Evolutionary conservation across 2,797 vertebrate species (phyloP), one percentile per base, ranked within the genome.

Genomic region (Aeoliscus strigatus): DNA sequence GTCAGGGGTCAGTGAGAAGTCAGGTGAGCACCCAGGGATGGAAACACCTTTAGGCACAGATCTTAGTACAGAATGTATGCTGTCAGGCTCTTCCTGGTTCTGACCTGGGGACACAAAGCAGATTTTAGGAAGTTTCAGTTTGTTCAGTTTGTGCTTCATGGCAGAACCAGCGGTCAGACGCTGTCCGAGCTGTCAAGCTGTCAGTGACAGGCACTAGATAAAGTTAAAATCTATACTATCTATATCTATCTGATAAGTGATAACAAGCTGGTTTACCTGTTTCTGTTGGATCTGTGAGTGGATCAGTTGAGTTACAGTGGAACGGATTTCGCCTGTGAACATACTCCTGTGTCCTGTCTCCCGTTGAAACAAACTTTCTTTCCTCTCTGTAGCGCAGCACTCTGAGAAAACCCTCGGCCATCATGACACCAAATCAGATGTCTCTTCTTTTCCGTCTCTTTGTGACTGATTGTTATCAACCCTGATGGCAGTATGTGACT

Each of bases 361-460:
- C 32, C n/a, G 42, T 70, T 13, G 68, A 37, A 26, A 21, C 40
- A 5, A 25, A 31, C 31, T 36, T 67, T 16, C 39, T 66, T 40
- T 77, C 63, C 58, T 80, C 79, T 35, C 54, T 69, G 70, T 81
- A 86, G 7, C 2, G 33, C 51, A 81, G 30, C 5, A 73, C 6
- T 24, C 55, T 48, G 29, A 86, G 70, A 46, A 84, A 85, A 18
- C 66, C 72, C 65, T 86, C 84, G 0, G 40, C 76, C 46, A 86
- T 39, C 84, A 86, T 86, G 44, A 21, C 33, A 4, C n/a, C 18
- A 18, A 2, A n/a, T 2, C 15, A 31, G n/a, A 24, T 4, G 13
- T 35, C 11, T 44, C 14, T 13, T 54, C n/a, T 36, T 27, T 21
- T 47, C 17, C 3, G 36, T 34, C 5, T 30, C n/a, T n/a, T n/a